Evolutionary conservation across 2,888 invertebrate species (phyloP).

Genomic region (Cheilosia vulpina): DNA sequence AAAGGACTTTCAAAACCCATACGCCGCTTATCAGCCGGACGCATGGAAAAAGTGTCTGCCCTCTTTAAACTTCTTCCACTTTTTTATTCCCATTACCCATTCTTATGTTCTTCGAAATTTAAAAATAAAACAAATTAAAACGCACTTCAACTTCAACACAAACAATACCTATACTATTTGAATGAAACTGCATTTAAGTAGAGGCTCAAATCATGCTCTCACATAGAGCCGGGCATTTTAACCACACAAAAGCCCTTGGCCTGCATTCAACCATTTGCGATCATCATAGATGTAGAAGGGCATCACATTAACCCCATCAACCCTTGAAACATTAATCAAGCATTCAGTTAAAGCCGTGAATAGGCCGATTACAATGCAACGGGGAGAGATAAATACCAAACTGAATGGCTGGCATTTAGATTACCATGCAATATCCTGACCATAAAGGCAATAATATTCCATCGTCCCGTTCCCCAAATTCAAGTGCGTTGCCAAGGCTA

Average conservation of each 20-base stretch:
- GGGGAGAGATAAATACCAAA: slow-evolving; percentile 43
- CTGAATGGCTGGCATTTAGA: slow-evolving; percentile 40
- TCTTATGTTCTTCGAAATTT: too few species aligned
- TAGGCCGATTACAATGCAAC: slow-evolving; percentile 51
- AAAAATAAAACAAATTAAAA: too few species aligned
- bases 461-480: not conserved
- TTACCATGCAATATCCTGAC: slow-evolving; percentile 60
- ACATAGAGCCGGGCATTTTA: not conserved
- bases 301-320: slow-evolving; percentile 50
- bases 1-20: too few species aligned
- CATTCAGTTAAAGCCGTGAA: slow-evolving; percentile 63
- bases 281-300: slow-evolving; percentile 29
- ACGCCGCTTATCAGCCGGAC: too few species aligned
- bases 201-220: too few species aligned
- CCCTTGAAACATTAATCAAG: slow-evolving; percentile 63
- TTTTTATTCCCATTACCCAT: too few species aligned
- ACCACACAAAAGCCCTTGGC: slow-evolving; percentile 38
- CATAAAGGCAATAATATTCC: slow-evolving; percentile 45
- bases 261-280: slow-evolving; percentile 43
- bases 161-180: too few species aligned
- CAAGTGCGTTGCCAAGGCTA: slow-evolving; percentile 18
- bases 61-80: too few species aligned
- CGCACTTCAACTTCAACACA: too few species aligned
- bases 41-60: too few species aligned
- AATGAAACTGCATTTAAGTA: too few species aligned